Evolutionary conservation across 1,140 invertebrate species (phyloP).

Genomic region (Cyrtorhinus lividipennis): DNA sequence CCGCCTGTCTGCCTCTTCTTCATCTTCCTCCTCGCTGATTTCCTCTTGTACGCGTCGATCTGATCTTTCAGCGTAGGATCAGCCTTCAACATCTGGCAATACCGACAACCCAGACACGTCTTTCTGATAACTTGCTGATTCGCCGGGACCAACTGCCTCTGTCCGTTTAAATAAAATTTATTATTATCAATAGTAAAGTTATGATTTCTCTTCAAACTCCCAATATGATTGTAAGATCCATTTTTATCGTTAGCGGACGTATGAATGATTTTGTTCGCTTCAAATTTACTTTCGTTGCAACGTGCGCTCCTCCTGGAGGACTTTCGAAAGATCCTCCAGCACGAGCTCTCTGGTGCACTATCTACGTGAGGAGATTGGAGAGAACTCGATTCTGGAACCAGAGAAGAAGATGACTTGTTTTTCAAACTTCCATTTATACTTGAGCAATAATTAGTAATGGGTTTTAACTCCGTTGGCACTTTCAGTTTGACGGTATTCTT

Average conservation of each 20-base stretch:
- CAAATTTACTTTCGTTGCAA: constrained; percentile 1
- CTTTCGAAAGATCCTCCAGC: background rate
- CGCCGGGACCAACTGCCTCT: constrained; percentile 3
- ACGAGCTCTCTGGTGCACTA: background rate
- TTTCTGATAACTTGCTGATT: constrained; percentile 17
- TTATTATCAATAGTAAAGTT: constrained; percentile 13
- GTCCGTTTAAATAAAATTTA: constrained; percentile 12
- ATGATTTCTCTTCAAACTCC: constrained; percentile 4
- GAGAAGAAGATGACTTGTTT: background rate
- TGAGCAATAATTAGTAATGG: constrained; percentile 1
- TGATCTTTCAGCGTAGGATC: constrained; percentile 21
- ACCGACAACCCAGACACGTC: constrained; percentile 22
- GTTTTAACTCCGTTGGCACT: background rate
- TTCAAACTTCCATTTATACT: background rate
- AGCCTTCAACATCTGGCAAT: constrained; percentile 22
- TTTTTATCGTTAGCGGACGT: background rate
- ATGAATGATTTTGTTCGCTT: background rate
- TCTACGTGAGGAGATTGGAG: background rate
- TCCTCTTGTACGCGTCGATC: constrained; percentile 21
- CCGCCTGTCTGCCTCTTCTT: background rate
- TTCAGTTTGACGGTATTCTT: constrained; percentile 2
- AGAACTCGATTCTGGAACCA: background rate
- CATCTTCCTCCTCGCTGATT: constrained; percentile 18
- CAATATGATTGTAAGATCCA: background rate
- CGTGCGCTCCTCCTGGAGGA: background rate